Evolutionary conservation across 2,113 vertebrate species (phyloP), one percentile per base, ranked within the genome.

Genomic region (Artemisiospiza belli): DNA sequence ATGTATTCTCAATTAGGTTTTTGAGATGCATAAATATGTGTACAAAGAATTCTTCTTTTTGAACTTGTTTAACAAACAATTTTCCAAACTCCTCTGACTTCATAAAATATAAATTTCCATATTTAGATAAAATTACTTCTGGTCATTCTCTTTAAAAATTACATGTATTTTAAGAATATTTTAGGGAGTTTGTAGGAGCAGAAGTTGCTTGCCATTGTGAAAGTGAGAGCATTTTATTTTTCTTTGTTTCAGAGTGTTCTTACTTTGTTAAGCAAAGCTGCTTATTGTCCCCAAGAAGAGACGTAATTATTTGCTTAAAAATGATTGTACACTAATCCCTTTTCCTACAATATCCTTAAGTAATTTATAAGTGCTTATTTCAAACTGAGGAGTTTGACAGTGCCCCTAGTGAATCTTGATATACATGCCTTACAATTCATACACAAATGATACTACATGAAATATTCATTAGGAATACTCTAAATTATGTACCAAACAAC

Each of bases 401-500:
- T 92, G 94, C 86, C 92, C 93, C 85, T 88, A 92, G 93, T 97
- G 95, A 97, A 90, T 97, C 96, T 90, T 78, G 95, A 96, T 95
- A 94, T 92, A 82, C 94, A 90, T 87, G 96, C 95, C 74, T 97
- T 96, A 97, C 80, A 97, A 95, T 97, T 97, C 94, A 97, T 96
- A 96, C 84, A 96, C 86, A 97, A 96, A 94, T 94, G 92, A 96
- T 95, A 92, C 85, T 39, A 23, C 85, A 96, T 97, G 85, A 97
- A 98, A 97, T 98, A 97, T 97, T 98, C 92, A 98, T 97, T 85
- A 96, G 85, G 62, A 92, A 59, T 90, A 94, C 77, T 93, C 89
- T 97, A 98, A 97, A 97, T 97, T 96, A 97, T 96, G 94, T 94
- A 94, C 91, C 67, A 94, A 97, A 96, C 95, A 97, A 96, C 28